phyloP scores from a whole-genome alignment of 2,888 invertebrate genomes.

The Hoplodrina blanda region DNA sequence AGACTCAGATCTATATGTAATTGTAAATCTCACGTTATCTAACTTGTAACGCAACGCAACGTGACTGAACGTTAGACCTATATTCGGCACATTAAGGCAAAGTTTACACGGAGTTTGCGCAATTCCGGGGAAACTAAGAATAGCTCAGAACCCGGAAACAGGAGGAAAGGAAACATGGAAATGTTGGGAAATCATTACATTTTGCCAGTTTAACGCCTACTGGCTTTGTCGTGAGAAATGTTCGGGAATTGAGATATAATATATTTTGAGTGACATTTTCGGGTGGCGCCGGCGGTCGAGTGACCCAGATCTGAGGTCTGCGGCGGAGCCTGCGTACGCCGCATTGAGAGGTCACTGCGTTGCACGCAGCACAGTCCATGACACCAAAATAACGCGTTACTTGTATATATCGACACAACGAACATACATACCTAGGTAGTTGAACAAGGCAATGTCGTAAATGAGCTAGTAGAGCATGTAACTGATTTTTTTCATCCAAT shows the following conservation, averaged over 20 bases:
- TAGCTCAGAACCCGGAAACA: conserved; percentile 53
- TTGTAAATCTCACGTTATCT: conserved; percentile 41
- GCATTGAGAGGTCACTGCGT: conserved; percentile 78
- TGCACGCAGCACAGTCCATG: conserved; percentile 66
- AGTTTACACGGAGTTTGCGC: conserved; percentile 40
- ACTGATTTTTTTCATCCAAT: conserved; percentile 43
- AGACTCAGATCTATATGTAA: conserved; percentile 8
- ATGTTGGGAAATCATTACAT: conserved; percentile 34
- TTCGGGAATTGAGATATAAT: conserved; percentile 44
- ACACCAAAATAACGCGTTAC: conserved; percentile 73
- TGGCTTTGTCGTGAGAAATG: conserved; percentile 19
- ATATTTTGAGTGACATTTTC: conserved; percentile 71
- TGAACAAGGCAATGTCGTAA: conserved; percentile 61
- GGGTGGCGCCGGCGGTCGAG: conserved; percentile 71
- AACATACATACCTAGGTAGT: conserved; percentile 46
- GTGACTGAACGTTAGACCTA: conserved; percentile 37
- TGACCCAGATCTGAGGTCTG: conserved; percentile 82
- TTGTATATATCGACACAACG: conserved; percentile 66
- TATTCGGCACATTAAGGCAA: conserved; percentile 40
- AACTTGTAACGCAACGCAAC: conserved; percentile 38
- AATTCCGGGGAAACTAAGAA: conserved; percentile 55
- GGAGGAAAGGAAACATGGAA: conserved; percentile 35
- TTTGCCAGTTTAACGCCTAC: conserved; percentile 39
- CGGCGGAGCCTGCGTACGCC: conserved; percentile 80
- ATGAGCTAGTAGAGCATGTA: conserved; percentile 61